Percentiles rank a stretch among this genome's conserved stretches.
Conservation (phyloP, 2,113 vertebrate species). For the Hyperoodon ampullatus region DNA sequence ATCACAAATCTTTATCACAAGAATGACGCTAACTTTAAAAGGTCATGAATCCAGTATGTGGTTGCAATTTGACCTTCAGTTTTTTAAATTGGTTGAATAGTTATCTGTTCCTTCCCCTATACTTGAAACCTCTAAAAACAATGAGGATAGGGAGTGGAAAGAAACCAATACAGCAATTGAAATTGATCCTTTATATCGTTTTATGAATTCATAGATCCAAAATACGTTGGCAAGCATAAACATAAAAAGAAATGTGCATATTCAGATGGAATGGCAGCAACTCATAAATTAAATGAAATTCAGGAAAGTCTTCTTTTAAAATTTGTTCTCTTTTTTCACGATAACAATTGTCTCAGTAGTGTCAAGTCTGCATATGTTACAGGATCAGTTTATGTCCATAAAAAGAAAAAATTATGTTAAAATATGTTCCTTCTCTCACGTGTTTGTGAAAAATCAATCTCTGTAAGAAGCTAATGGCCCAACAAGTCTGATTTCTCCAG, state of each 20-base stretch:
- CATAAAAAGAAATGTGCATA: background rate
- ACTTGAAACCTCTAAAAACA: constrained; percentile 15
- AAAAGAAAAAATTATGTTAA: background rate
- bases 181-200: constrained; percentile 10
- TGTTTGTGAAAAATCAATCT: background rate
- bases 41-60: constrained; percentile 4
- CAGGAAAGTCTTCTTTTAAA: constrained; percentile 8
- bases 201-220: constrained; percentile 12
- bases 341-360: background rate
- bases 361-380: background rate
- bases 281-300: constrained; percentile 49
- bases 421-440: background rate
- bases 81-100: constrained; percentile 31
- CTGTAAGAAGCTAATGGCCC: background rate
- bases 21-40: constrained; percentile 41
- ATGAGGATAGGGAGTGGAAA: background rate
- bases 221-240: background rate
- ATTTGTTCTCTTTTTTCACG: background rate
- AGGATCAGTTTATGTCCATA: background rate
- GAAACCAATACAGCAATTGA: background rate
- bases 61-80: constrained; percentile 57
- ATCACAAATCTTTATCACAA: constrained; percentile 66
- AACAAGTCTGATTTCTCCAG: background rate
- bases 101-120: background rate
- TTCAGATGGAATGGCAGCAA: background rate